Conservation (phyloP, 2,113 vertebrate genomes). For the Craseonycteris thonglongyai region DNA sequence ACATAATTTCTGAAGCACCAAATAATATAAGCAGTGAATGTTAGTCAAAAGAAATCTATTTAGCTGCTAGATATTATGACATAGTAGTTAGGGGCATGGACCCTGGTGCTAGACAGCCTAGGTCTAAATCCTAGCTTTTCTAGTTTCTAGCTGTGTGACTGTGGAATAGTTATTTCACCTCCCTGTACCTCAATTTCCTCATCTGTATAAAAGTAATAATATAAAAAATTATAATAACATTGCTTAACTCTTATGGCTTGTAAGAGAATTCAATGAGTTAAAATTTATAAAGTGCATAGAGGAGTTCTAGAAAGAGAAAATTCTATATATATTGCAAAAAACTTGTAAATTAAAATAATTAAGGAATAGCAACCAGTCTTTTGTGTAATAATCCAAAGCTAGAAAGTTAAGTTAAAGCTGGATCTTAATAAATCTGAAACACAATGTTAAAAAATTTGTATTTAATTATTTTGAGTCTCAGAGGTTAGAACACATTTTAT, state of each 20-base stretch:
- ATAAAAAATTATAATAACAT: not conserved
- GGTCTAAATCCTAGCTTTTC: not conserved
- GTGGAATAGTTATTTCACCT: not conserved
- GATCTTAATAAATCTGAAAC: not conserved
- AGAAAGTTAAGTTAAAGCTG: not conserved
- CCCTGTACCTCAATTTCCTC: not conserved
- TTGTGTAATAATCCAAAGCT: not conserved
- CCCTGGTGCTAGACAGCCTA: rapidly evolving
- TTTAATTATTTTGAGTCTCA: not conserved
- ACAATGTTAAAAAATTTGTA: not conserved
- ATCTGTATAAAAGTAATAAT: too few species aligned
- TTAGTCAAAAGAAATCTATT: not conserved
- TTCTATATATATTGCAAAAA: not conserved
- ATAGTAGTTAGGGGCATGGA: not conserved
- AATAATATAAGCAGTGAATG: not conserved
- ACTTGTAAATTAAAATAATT: not conserved
- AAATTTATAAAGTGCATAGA: not conserved
- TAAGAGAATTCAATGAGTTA: not conserved
- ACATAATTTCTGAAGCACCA: not conserved
- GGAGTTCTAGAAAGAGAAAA: not conserved
- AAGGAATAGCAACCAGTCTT: not conserved
- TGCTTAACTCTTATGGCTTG: not conserved
- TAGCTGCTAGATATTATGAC: not conserved
- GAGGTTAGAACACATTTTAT: not conserved
- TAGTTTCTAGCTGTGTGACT: not conserved